Base-by-base conservation (phyloP, 2,113 vertebrate species). In the Perccottus glenii region DNA sequence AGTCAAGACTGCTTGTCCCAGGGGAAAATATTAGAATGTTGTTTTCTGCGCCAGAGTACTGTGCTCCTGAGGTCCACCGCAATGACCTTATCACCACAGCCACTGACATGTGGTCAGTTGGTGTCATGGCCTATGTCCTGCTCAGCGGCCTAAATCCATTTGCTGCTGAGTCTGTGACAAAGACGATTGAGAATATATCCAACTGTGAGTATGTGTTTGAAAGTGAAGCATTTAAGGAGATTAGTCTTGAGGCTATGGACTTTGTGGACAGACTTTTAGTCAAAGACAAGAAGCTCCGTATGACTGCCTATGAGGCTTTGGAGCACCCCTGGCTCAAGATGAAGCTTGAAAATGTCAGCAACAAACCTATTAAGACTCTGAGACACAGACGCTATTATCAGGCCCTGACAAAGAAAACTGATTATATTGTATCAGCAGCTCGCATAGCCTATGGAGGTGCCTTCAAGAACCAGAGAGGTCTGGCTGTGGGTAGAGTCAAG, bases 31-130 rank as follows among this genome's bases (percentile, higher is more conserved):
- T 99, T 68, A 94, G 97, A 86, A 92, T 98, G 86, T 89, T 93
- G 58, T 98, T 98, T 87, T 95, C 93, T 81, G 93, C 97, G 63
- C 95, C 96, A 53, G 98, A 99, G 78, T 99, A 98, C 83, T 97
- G 84, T 36, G 98, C 95, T 0, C 97, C 98, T 67, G 98, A 99
- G 91, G 88, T 99, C 68, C 98, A 99, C 84, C 96, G 92, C 32
- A 95, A 97, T 73, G 96, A 99, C 73, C 77, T 96, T 47, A 93
- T 99, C 85, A 96, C 92, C 68, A 93, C 96, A 70, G 94, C 95
- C 71, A 98, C 95, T 1, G 98, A 99, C 68, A 99, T 99, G 98
- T 99, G 98, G 98, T 97, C 98, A 64, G 93, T 99, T 60, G 98
- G 98, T 83, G 95, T 94, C 3, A 74, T 99, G 83, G 93, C 95